These are phyloP conservation scores for Liodrosophila aerea DNA, from an alignment of 2,888 invertebrate genomes.

Conservation along the genomic window DNA sequence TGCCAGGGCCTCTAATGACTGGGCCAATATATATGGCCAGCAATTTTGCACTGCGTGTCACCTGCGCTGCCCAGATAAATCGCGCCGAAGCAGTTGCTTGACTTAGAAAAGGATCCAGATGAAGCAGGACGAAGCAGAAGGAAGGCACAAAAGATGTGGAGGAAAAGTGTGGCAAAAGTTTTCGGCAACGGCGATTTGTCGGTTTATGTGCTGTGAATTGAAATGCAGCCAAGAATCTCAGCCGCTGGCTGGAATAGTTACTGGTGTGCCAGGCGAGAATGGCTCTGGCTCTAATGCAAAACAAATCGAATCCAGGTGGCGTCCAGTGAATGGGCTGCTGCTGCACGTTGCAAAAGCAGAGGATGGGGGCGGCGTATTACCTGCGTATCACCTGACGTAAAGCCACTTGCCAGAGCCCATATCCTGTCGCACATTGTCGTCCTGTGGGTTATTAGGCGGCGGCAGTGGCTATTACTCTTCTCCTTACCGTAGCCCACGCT, in stretches of 20 bases:
- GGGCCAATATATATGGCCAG: slow-evolving; percentile 67
- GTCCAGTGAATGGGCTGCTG: slow-evolving; percentile 24
- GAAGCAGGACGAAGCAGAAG: not conserved
- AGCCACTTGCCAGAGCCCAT: slow-evolving; percentile 21
- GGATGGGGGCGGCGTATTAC: not conserved
- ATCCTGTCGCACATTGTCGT: slow-evolving; percentile 39
- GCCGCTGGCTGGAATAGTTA: slow-evolving; percentile 4
- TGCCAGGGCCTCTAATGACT: slow-evolving; percentile 48
- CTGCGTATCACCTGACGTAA: slow-evolving; percentile 30
- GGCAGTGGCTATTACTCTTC: slow-evolving; percentile 22
- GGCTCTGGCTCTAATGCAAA: slow-evolving; percentile 58
- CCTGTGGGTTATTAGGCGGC: slow-evolving; percentile 37
- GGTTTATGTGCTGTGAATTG: slow-evolving; percentile 75
- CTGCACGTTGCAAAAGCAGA: too few species aligned
- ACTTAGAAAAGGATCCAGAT: slow-evolving; percentile 4
- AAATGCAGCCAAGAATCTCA: slow-evolving; percentile 67
- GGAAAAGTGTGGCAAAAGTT: slow-evolving; percentile 37
- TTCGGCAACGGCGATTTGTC: slow-evolving; percentile 69
- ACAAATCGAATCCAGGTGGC: slow-evolving; percentile 51
- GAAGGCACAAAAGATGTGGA: not conserved
- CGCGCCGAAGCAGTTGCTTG: slow-evolving; percentile 22
- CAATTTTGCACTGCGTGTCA: slow-evolving; percentile 71
- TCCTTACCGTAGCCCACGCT: not conserved
- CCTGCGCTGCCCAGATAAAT: slow-evolving; percentile 71
- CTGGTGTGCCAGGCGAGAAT: not conserved